Percentiles rank a stretch among this genome's conserved stretches.
Conservation (phyloP, 2,113 vertebrate genomes). For the Clarias gariepinus region DNA sequence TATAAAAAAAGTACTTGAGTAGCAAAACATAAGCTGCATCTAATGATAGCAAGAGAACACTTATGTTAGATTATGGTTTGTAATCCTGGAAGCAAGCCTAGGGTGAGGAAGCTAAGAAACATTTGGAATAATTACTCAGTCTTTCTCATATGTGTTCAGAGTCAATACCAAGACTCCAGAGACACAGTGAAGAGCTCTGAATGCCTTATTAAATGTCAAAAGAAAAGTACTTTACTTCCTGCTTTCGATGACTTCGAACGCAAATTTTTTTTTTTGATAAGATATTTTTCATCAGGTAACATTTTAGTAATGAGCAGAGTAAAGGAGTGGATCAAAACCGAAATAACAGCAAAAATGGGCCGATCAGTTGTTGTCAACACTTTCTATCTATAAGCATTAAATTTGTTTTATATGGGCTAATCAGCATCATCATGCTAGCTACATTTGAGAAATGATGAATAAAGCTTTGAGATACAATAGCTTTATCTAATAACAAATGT, state of each 20-base stretch:
- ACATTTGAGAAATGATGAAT: neutral
- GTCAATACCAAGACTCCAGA: neutral
- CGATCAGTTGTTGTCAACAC: neutral
- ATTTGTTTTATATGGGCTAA: neutral
- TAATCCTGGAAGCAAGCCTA: slow-evolving; percentile 36
- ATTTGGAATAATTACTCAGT: neutral
- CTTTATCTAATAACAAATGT: neutral
- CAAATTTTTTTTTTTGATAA: neutral
- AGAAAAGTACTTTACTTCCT: neutral
- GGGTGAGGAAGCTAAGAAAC: neutral
- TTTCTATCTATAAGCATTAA: neutral
- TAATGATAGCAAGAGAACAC: slow-evolving; percentile 23
- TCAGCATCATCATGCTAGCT: neutral
- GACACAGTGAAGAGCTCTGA: neutral
- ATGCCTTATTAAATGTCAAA: neutral
- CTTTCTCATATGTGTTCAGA: neutral
- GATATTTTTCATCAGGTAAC: neutral
- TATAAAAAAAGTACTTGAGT: neutral
- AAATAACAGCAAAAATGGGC: neutral
- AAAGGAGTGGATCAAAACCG: neutral
- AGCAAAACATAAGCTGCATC: slow-evolving; percentile 13
- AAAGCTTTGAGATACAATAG: neutral
- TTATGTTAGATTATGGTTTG: slow-evolving; percentile 38
- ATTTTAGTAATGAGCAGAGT: neutral
- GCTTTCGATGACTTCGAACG: neutral